A percentile compares a stretch with the other conserved stretches of the same genome.
Evolutionary conservation across 64 coral and sea anemone genomes (phyloP).

Genomic region (Porites lutea): DNA sequence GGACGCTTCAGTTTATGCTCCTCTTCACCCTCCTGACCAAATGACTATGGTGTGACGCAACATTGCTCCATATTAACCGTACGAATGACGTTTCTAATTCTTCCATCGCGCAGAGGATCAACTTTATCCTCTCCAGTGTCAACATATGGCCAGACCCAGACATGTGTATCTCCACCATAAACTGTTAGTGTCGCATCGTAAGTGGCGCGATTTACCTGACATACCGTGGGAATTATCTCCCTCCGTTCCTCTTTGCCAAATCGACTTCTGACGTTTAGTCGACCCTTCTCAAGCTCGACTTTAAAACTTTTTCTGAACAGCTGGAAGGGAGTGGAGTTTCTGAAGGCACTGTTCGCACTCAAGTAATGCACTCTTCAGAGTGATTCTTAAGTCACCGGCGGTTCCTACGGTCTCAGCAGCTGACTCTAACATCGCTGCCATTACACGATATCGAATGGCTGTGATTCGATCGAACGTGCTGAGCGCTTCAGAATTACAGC

Average conservation of each 20-base stretch:
- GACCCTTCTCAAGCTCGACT: background rate
- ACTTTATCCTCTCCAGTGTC: background rate
- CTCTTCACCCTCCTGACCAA: conserved; percentile 41
- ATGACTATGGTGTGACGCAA: background rate
- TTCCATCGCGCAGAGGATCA: conserved; percentile 34
- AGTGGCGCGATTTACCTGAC: conserved; percentile 20
- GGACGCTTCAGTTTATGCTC: background rate
- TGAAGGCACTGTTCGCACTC: conserved; percentile 9
- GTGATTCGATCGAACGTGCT: too few species aligned
- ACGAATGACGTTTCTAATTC: background rate
- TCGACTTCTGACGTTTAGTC: too few species aligned
- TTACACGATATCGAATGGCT: too few species aligned
- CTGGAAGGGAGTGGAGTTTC: conserved; percentile 26
- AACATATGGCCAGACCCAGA: conserved; percentile 12
- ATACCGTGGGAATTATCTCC: conserved; percentile 17
- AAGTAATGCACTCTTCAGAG: background rate
- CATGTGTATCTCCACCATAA: too few species aligned
- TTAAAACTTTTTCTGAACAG: background rate
- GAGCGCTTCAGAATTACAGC: too few species aligned
- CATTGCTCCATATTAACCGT: conserved; percentile 28
- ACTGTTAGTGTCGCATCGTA: conserved; percentile 6
- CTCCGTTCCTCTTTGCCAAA: background rate
- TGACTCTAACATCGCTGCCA: too few species aligned
- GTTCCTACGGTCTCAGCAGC: too few species aligned
- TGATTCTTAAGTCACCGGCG: background rate